These are phyloP conservation scores for Euphydryas editha DNA, from an alignment of 2,888 invertebrate genomes.

Conservation along the genomic window DNA sequence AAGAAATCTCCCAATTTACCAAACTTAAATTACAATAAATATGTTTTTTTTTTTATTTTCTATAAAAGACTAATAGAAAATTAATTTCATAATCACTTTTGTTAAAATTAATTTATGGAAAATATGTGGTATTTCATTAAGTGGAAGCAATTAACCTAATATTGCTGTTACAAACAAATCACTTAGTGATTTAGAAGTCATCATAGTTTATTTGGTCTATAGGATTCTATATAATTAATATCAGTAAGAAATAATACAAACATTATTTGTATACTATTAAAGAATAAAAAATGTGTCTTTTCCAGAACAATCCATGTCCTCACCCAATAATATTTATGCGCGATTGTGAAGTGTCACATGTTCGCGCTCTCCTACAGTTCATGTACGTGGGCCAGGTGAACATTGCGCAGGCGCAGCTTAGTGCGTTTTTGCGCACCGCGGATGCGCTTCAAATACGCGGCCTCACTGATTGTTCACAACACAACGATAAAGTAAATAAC, in stretches of 20 bases:
- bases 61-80: not conserved
- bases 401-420: constrained; percentile 90
- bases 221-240: not conserved
- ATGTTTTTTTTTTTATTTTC: not conserved
- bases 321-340: constrained; percentile 94
- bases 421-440: constrained; percentile 89
- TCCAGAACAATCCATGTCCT: constrained; percentile 92
- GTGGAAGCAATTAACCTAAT: constrained; percentile 38
- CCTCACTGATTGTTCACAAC: constrained; percentile 87
- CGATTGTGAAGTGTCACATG: constrained; percentile 91
- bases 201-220: constrained; percentile 5
- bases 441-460: constrained; percentile 91
- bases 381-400: constrained; percentile 95
- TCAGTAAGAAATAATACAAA: not conserved
- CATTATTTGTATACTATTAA: constrained; percentile 8
- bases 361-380: constrained; percentile 90
- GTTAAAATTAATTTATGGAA: constrained; percentile 26
- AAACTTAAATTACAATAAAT: not conserved
- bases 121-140: constrained; percentile 33
- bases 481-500: constrained; percentile 76
- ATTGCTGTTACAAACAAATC: constrained; percentile 14
- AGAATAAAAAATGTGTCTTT: constrained; percentile 47
- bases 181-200: not conserved
- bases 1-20: too few species aligned
- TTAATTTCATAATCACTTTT: constrained; percentile 13